Base-by-base conservation (phyloP, 2,797 vertebrate genomes). In the Sebastes nivosus region DNA sequence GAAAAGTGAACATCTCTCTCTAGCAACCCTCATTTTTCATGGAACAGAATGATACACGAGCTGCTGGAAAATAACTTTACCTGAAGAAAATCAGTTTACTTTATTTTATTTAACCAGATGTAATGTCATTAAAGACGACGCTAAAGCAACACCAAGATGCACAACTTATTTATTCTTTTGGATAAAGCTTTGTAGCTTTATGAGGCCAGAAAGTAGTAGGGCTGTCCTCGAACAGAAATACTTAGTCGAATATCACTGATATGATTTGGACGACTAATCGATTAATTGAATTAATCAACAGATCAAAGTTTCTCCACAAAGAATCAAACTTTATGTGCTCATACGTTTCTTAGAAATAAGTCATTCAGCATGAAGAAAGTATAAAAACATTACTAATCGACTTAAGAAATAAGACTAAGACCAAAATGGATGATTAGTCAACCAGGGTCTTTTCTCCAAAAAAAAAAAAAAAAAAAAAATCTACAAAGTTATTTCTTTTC, bases 381-480 rank as follows among this genome's bases (percentile, higher is more conserved):
- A 42, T 42, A 14, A 42, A 42, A 42, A 42, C 38, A 42, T 42
- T 42, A 42, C 14, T 42, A 42, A 42, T 42, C 38, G 14, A 42
- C 14, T 42, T 42, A 42, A 42, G 38, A 42, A 42, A 42, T 42
- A 42, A 42, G 6, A 42, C 38, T 42, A 42, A 42, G 14, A 42
- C 38, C 38, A 42, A 42, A 42, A 42, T 0, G 14, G 14, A 0
- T 0, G 14, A 42, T 42, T 16, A 42, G 38, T 42, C 38, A 42
- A 42, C 14, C 0, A 50, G 0, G 46, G 46, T 20, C 30, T 11
- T 22, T 13, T 32, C 29, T 8, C 29, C 58, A 50, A 50, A 20
- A 50, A 50, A 8, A 6, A 0, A 25, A 5, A 12, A 12, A 1
- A 20, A 20, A 61, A 5, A 0, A 18, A 32, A 61, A 30, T 30